Conservation (phyloP, 2,888 invertebrate genomes). For the Acrobasis repandana region DNA sequence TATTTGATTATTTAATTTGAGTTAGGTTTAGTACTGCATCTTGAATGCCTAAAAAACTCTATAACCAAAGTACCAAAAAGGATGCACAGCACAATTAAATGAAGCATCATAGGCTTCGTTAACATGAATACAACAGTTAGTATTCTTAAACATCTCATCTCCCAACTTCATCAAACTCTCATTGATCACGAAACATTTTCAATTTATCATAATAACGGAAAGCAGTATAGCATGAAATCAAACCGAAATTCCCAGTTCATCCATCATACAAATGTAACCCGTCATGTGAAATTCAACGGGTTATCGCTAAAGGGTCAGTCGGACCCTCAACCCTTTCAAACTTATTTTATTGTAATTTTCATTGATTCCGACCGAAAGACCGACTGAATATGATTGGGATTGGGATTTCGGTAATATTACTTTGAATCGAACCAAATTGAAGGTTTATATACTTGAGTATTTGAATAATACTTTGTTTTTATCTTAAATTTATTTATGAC, state of each 20-base stretch:
- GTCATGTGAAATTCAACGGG: conserved; percentile 20
- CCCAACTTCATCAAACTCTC: not conserved
- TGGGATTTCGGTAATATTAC: conserved; percentile 8
- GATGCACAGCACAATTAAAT: too few relatives aligned
- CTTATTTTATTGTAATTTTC: conserved; percentile 24
- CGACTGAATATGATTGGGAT: conserved; percentile 6
- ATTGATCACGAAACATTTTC: not conserved
- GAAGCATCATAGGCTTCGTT: too few relatives aligned
- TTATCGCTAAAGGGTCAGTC: conserved; percentile 14
- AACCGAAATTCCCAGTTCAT: conserved; percentile 18
- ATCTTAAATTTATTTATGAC: too few relatives aligned
- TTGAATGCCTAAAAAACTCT: too few relatives aligned
- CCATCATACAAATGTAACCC: conserved; percentile 15
- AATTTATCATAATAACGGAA: conserved; percentile 6
- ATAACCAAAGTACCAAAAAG: too few relatives aligned
- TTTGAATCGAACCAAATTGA: not conserved
- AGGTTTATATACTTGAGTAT: too few relatives aligned
- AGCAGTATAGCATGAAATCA: conserved; percentile 2
- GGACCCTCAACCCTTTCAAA: conserved; percentile 22
- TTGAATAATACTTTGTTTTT: too few relatives aligned
- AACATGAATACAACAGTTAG: too few relatives aligned
- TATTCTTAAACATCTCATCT: not conserved
- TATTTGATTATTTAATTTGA: too few relatives aligned
- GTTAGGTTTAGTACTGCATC: too few relatives aligned
- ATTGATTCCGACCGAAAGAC: conserved; percentile 20